Evolutionary conservation across 2,113 vertebrate species (phyloP), one percentile per base, ranked within the genome.

Genomic region (Diadophis punctatus): DNA sequence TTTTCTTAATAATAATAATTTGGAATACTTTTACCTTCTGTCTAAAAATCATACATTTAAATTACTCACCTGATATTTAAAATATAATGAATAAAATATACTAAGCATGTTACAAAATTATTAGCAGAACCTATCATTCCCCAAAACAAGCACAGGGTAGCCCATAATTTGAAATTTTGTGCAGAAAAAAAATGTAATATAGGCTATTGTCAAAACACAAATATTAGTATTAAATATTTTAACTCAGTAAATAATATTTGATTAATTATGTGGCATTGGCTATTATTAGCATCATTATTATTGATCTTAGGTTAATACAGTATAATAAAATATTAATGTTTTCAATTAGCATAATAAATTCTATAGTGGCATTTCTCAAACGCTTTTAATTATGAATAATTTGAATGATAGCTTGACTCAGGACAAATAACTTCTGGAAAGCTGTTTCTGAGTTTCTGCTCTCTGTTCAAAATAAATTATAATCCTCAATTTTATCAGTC

Each of bases 21-120:
- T 91, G 92, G 89, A 91, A 86, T 92, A 60, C 46, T 89, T 95
- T 92, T 88, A 93, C 94, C 96, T 96, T 96, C 95, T 30, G 46
- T 58, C 95, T 96, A 94, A 95, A 93, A 88, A 88, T 49, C 92
- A 51, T 53, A 80, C 27, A 86, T 90, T 94, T 95, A 80, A 94
- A 55, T 74, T 91, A 91, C 27, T 80, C 60, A 11, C 90, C 91
- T 93, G 93, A 94, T 93, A 96, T 52, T 94, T 95, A 93, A 86
- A 95, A 60, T 95, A 93, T 89, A 93, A 58, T 0, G 52, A 90
- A 85, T 89, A n/a, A 88, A 88, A 60, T 87, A 49, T 86, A 30
- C 5, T 87, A 52, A 8, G 48, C 20, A 27, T n/a, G 18, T 14
- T 20, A 7, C 27, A n/a, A 85, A 89, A 86, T 34, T 43, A 23